These are phyloP conservation scores for Epinotia demarniana DNA, from an alignment of 2,888 invertebrate genomes.

Conservation along the genomic window DNA sequence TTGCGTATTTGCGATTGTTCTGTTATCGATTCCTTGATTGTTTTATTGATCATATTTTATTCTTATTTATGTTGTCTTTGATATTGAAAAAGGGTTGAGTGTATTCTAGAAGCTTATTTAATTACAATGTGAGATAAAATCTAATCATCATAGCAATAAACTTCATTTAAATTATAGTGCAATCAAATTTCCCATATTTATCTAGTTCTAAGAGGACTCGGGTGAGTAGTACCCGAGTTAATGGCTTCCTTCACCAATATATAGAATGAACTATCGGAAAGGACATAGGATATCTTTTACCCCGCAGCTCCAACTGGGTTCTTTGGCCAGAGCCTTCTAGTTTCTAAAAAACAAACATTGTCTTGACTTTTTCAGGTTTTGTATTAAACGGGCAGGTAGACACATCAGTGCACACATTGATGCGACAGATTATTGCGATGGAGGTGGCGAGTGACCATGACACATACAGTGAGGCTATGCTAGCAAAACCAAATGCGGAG, in stretches of 20 bases:
- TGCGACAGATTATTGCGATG: slow-evolving; percentile 95
- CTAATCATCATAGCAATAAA: not conserved
- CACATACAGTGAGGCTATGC: slow-evolving; percentile 93
- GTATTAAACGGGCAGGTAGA: slow-evolving; percentile 91
- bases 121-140: not conserved
- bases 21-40: not conserved
- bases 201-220: too few relatives aligned
- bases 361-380: slow-evolving; percentile 77
- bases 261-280: too few relatives aligned
- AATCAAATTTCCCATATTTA: too few relatives aligned
- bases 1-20: slow-evolving; percentile 28
- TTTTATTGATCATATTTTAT: not conserved
- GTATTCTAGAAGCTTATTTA: not conserved
- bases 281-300: too few relatives aligned
- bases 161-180: too few relatives aligned
- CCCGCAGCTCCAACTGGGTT: too few relatives aligned
- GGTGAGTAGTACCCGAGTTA: too few relatives aligned
- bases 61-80: not conserved
- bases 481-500: slow-evolving; percentile 92
- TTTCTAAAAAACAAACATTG: not conserved
- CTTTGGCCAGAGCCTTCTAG: not conserved
- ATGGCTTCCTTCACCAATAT: too few relatives aligned
- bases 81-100: not conserved
- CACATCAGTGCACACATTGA: slow-evolving; percentile 88
- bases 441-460: slow-evolving; percentile 90